Evolutionary conservation across 2,888 invertebrate species (phyloP), one percentile per base, ranked within the genome.

Genomic region (Kuschelorhynchus macadamiae): DNA sequence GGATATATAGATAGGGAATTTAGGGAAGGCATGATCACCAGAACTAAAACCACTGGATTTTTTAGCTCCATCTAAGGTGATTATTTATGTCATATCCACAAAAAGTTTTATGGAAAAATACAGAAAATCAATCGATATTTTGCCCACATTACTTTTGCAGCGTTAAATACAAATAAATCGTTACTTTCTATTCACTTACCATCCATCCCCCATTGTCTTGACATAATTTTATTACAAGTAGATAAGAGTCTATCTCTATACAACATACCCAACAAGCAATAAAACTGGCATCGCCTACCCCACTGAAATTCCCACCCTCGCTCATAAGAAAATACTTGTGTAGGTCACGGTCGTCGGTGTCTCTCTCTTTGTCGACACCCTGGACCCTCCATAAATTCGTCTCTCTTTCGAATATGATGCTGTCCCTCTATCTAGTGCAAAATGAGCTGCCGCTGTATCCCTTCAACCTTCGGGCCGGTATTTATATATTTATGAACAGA

Each of bases 231-330:
- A 52, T 52, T 52, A 39, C 9, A 52, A 20, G 12, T 39, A 36
- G 36, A 52, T 52, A 3, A 25, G 3, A 25, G 4, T 7, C 25
- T 7, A 25, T 25, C 25, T 7, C 25, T 7, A 25, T 25, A 7
- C 14, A 32, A 17, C 17, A n/a, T 12, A 50, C 50, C 50, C 50
- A 33, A 30, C 30, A 21, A n/a, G 41, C 30, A 41, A 42, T 55
- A 55, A 42, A 55, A 42, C 55, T 42, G 17, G 20, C 21, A 36
- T 52, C 42, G 18, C 55, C 55, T 61, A 61, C 60, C 50, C 60
- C 50, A 61, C 60, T 61, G 50, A 7, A 25, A 25, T 39, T 21
- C 50, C 41, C 60, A 42, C 49, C 30, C 60, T 14, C 49, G 12
- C 60, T 14, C 16, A 50, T 36, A 50, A 8, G n/a, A 42, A 50